Percentiles rank a stretch among this genome's conserved stretches.
Evolutionary conservation across 2,113 vertebrate genomes (phyloP).

Genomic region (Andinoacara biseriatus): DNA sequence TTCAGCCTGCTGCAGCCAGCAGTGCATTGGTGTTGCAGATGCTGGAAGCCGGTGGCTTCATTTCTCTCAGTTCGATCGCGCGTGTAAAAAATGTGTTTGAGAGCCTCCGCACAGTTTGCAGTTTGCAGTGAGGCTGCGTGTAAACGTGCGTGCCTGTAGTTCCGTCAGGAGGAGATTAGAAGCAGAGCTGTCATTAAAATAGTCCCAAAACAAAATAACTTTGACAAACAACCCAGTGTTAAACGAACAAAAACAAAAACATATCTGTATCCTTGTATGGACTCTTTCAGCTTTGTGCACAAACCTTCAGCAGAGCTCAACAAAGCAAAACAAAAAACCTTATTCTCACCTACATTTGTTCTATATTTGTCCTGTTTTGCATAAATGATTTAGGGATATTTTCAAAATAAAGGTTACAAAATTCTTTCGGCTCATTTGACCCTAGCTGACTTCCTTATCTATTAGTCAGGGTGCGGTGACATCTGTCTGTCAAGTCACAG

Average conservation of each 20-base stretch:
- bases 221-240: no score
- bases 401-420: not conserved
- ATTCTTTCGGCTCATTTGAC: conserved; percentile 18
- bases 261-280: no score
- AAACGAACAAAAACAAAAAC: no score
- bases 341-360: not conserved
- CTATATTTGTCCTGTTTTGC: not conserved
- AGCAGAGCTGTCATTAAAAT: no score
- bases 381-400: not conserved
- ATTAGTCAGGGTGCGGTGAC: conserved; percentile 52
- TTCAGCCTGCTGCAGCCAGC: not conserved
- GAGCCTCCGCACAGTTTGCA: not conserved
- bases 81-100: conserved; percentile 20
- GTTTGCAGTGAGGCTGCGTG: not conserved
- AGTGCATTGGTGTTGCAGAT: conserved; percentile 6
- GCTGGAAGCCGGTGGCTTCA: conserved; percentile 27
- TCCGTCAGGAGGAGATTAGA: not conserved
- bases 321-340: not conserved
- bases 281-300: not conserved
- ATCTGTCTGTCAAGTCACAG: conserved; percentile 72
- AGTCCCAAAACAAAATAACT: no score
- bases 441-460: conserved; percentile 47
- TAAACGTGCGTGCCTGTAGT: not conserved
- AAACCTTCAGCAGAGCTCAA: not conserved
- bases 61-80: not conserved